Conservation (phyloP, 2,113 vertebrate species). For the Nycticebus coucang region DNA sequence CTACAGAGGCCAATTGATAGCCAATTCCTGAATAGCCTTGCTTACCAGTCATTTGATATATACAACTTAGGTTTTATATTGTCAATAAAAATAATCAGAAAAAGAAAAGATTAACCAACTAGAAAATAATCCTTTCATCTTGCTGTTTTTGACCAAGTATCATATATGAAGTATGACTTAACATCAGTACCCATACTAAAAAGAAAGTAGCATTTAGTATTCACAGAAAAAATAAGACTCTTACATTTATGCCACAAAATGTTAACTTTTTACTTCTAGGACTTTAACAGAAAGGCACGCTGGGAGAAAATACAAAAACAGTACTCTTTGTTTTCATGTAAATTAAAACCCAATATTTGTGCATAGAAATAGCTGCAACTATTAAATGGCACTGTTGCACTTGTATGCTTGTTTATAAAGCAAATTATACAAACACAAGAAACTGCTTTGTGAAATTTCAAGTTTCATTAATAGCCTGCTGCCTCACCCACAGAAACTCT, state of each 20-base stretch:
- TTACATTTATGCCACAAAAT: conserved; percentile 17
- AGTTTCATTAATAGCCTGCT: neutral
- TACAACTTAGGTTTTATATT: neutral
- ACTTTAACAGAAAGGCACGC: neutral
- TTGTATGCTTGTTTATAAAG: neutral
- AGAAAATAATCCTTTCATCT: neutral
- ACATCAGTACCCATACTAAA: neutral
- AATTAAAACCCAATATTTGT: neutral
- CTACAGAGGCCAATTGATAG: neutral
- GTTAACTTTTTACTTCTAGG: conserved; percentile 4
- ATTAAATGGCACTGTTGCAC: neutral
- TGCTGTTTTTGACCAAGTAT: neutral
- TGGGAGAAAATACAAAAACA: neutral
- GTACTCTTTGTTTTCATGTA: neutral
- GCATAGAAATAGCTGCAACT: neutral
- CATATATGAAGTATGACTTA: neutral
- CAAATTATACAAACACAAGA: conserved; percentile 9
- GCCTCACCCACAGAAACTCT: neutral
- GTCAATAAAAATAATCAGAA: neutral
- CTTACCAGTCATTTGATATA: conserved; percentile 1
- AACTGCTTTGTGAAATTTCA: conserved; percentile 15
- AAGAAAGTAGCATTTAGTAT: neutral
- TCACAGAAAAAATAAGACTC: conserved; percentile 8
- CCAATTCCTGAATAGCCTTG: neutral
- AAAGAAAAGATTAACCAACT: neutral